phyloP scores from a whole-genome alignment of 2,797 vertebrate genomes.

The Harpagifer antarcticus region DNA sequence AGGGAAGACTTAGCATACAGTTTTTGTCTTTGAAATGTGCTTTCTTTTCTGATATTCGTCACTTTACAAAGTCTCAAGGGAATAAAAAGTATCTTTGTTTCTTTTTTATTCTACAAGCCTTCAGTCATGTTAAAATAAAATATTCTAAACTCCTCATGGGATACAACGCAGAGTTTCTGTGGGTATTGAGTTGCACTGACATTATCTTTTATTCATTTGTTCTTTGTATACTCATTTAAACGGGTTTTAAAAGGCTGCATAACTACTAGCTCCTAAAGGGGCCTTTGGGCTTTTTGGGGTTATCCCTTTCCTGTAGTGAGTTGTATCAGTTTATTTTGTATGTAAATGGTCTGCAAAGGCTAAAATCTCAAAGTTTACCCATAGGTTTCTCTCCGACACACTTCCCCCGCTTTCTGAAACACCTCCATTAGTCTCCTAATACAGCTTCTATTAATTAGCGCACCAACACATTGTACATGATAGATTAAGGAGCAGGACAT shows the following conservation, averaged over 20 bases:
- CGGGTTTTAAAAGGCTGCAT: not conserved
- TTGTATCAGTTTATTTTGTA: too few species aligned
- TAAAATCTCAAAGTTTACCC: too few species aligned
- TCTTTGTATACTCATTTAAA: not conserved
- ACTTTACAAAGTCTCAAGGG: slow-evolving; percentile 19
- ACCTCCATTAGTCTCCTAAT: too few species aligned
- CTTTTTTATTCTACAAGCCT: slow-evolving; percentile 47
- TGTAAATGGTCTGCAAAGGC: too few species aligned
- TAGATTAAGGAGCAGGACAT: too few species aligned
- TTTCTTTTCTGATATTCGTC: slow-evolving; percentile 53
- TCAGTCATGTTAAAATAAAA: slow-evolving; percentile 54
- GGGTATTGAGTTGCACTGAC: not conserved
- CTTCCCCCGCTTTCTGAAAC: too few species aligned
- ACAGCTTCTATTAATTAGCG: too few species aligned
- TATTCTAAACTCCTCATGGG: slow-evolving; percentile 4
- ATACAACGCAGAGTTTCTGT: slow-evolving; percentile 17
- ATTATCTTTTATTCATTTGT: not conserved
- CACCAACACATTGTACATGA: too few species aligned
- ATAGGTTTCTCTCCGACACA: too few species aligned
- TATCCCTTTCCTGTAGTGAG: too few species aligned
- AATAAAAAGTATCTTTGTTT: slow-evolving; percentile 24
- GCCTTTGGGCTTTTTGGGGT: too few species aligned
- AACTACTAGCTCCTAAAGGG: too few species aligned
- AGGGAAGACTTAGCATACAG: slow-evolving; percentile 24
- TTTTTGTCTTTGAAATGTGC: slow-evolving; percentile 40